Evolutionary conservation across 2,797 vertebrate genomes (phyloP), one percentile per base, ranked within the genome.

Genomic region (Sebastes wilsoni): DNA sequence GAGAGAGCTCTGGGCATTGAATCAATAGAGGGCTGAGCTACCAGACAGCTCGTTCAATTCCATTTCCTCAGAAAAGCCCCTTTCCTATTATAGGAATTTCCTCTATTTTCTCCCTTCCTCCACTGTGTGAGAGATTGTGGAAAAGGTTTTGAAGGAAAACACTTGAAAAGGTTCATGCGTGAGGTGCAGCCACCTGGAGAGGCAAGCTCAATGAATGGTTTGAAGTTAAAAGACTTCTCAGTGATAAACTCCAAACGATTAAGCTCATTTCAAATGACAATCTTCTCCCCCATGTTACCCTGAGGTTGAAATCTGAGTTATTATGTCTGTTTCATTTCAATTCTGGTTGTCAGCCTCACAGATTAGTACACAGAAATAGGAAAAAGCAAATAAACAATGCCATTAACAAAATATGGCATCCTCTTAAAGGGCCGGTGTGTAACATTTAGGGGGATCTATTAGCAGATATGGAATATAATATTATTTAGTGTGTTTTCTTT

Each of bases 11-110:
- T 66, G 62, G 72, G 84, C 66, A 68, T 58, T 64, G 72, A 89
- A 86, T 89, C 90, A 80, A 84, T 88, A 61, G 28, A 69, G 18
- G 27, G 22, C 70, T 34, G 64, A 84, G 74, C 79, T 81, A 16
- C 46, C 14, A 38, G 71, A 89, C 72, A 83, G 68, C 74, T 79
- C 71, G 79, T 81, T 92, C 82, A 79, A 83, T 89, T 94, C 80
- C 25, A 85, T 89, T 94, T 93, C 90, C 86, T 90, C 82, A 54
- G 77, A 89, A 90, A 91, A 88, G 65, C 42, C 87, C 83, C 82
- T 58, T 72, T 82, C 66, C 74, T 80, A 32, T 84, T 81, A 71
- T 49, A 73, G 77, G 79, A 84, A 88, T 84, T 81, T 81, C 82
- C 81, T 84, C 59, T 74, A 69, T 75, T 77, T 77, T 68, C 68